Evolutionary conservation across 1,140 invertebrate genomes (phyloP), one percentile per base, ranked within the genome.

Genomic region (Drosophila tani): DNA sequence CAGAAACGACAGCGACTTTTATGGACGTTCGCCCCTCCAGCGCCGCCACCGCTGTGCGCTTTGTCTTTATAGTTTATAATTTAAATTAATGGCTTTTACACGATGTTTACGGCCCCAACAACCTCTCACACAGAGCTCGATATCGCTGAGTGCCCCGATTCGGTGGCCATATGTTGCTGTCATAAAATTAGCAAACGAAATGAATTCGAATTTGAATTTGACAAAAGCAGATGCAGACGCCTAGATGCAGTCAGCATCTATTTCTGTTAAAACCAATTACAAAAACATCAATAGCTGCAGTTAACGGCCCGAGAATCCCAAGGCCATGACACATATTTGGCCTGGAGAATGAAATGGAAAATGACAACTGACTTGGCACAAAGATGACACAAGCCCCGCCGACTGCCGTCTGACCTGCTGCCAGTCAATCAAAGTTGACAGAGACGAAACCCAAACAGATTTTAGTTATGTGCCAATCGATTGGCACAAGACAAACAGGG

Each of bases 1-100:
- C 53, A 81, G 40, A 70, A 57, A 60, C 65, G 58, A 65, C 63
- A 66, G 46, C 83, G 68, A 82, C 79, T 81, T 85, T 76, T 88
- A 88, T 79, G 85, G 81, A 53, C 68, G 21, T 46, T 29, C 56
- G 41, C 68, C 40, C 49, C 17, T 17, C 14, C 40, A 35, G 11
- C 14, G 32, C 53, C 75, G 69, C 79, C 75, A 66, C 32, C 51
- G 5, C 53, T 21, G 32, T 56, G 12, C 38, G 74, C 71, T 79
- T 86, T 68, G 84, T 69, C 66, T 84, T 90, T 88, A 82, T 90
- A 76, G 85, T 85, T 85, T 79, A 82, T 85, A 90, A 88, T 88
- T 88, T 88, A 85, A 88, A 88, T 88, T 90, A 88, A 88, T 90
- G 85, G 75, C 75, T 69, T 85, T 85, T 88, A 88, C 81, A 85